These are phyloP conservation scores for Microcebus griseorufus DNA, from an alignment of 2,113 vertebrate species.

Conservation along the genomic window DNA sequence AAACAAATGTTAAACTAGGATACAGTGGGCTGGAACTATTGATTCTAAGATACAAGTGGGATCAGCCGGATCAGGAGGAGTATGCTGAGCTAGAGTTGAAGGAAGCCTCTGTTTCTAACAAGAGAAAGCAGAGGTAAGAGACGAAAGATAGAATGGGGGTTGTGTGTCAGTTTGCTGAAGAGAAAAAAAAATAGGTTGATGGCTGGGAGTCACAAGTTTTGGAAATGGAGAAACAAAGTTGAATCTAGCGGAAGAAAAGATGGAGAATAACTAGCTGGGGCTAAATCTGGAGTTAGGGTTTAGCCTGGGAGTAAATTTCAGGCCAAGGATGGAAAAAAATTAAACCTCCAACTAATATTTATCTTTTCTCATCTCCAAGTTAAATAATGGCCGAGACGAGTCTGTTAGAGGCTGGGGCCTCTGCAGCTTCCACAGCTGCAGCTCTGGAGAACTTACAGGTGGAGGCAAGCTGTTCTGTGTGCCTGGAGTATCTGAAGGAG, in stretches of 20 bases:
- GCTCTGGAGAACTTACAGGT: slow-evolving; percentile 83
- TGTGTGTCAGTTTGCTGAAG: slow-evolving; percentile 14
- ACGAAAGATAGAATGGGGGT: not conserved
- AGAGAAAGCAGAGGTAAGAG: not conserved
- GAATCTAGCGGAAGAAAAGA: not conserved
- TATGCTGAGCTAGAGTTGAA: not conserved
- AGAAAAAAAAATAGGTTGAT: not conserved
- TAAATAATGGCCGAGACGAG: slow-evolving; percentile 79
- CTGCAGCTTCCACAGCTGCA: slow-evolving; percentile 75
- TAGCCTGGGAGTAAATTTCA: not conserved
- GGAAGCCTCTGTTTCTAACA: slow-evolving; percentile 5
- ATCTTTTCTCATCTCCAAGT: slow-evolving; percentile 35
- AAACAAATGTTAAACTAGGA: slow-evolving; percentile 15
- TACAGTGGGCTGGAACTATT: not conserved
- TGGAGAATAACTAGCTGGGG: not conserved
- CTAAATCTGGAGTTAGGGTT: not conserved
- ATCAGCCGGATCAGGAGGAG: not conserved
- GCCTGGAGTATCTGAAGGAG: slow-evolving; percentile 93
- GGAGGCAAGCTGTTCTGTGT: slow-evolving; percentile 93
- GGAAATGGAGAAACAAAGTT: slow-evolving; percentile 5
- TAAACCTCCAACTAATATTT: slow-evolving; percentile 36
- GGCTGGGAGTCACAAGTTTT: not conserved
- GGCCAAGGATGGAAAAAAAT: not conserved
- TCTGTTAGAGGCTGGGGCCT: slow-evolving; percentile 75
- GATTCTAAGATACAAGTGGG: not conserved